Evolutionary conservation across 2,888 invertebrate genomes (phyloP).

Genomic region (Dioctria rufipes): DNA sequence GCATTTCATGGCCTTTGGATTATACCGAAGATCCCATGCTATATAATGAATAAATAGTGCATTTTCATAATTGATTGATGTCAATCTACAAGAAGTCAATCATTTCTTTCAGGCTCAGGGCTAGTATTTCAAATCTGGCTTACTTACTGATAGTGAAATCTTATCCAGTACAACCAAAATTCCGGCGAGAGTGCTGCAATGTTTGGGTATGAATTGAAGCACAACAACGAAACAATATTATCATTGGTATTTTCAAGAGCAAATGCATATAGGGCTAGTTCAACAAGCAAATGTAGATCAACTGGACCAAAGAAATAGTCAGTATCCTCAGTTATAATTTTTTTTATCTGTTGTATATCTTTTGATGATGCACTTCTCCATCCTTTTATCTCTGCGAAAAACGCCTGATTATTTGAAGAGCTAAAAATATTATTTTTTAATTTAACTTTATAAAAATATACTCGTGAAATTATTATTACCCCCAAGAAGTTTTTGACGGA

Average conservation of each 20-base stretch:
- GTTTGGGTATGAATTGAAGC: conserved; percentile 73
- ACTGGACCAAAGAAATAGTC: conserved; percentile 11
- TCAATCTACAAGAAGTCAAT: neutral
- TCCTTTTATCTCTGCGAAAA: neutral
- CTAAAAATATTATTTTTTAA: too few relatives aligned
- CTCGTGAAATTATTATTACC: too few relatives aligned
- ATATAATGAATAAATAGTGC: conserved; percentile 76
- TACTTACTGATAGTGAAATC: conserved; percentile 73
- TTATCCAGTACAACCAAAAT: conserved; percentile 76
- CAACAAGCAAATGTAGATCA: neutral
- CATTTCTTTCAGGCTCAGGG: neutral
- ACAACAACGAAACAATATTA: conserved; percentile 66
- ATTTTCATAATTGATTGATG: conserved; percentile 65
- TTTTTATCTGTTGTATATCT: neutral
- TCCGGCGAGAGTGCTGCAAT: conserved; percentile 74
- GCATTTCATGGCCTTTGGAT: neutral
- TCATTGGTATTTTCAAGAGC: conserved; percentile 60
- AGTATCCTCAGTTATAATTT: neutral
- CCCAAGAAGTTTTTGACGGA: too few relatives aligned
- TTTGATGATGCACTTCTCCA: neutral
- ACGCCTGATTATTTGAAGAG: too few relatives aligned
- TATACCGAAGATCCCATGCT: conserved; percentile 72
- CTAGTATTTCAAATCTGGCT: neutral
- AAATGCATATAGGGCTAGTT: conserved; percentile 14
- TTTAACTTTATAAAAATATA: too few relatives aligned